These are phyloP conservation scores for Tenebrio molitor DNA, from an alignment of 1,140 invertebrate species.

Conservation along the genomic window DNA sequence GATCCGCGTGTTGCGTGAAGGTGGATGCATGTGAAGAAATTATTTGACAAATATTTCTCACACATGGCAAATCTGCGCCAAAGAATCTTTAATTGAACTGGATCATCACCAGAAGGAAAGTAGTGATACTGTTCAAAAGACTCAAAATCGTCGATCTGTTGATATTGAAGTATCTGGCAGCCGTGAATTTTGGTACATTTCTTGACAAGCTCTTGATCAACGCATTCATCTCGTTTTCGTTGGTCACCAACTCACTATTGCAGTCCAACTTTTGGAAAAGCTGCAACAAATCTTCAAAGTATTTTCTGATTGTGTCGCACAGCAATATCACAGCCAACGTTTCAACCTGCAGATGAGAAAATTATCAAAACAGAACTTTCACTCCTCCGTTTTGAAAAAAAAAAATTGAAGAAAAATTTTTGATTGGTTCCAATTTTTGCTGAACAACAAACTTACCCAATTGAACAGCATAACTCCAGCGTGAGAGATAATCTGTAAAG, in stretches of 20 bases:
- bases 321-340: neutral
- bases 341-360: neutral
- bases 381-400: too few relatives aligned
- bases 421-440: neutral
- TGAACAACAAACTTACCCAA: neutral
- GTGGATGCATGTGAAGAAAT: too few relatives aligned
- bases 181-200: neutral
- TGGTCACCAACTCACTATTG: neutral
- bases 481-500: neutral
- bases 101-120: conserved; percentile 1
- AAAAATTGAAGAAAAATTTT: too few relatives aligned
- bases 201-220: neutral
- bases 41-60: too few relatives aligned
- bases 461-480: neutral
- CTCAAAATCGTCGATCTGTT: conserved; percentile 4
- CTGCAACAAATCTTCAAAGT: neutral
- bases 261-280: neutral
- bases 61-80: too few relatives aligned
- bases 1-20: too few relatives aligned
- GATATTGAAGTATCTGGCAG: neutral
- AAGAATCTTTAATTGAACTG: conserved; percentile 1
- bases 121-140: neutral
- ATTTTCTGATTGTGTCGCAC: neutral
- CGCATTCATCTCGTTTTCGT: too few relatives aligned
- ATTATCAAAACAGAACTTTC: too few relatives aligned